Base-by-base conservation (phyloP, 92 coral and sea anemone genomes). In the Blastomussa wellsi region DNA sequence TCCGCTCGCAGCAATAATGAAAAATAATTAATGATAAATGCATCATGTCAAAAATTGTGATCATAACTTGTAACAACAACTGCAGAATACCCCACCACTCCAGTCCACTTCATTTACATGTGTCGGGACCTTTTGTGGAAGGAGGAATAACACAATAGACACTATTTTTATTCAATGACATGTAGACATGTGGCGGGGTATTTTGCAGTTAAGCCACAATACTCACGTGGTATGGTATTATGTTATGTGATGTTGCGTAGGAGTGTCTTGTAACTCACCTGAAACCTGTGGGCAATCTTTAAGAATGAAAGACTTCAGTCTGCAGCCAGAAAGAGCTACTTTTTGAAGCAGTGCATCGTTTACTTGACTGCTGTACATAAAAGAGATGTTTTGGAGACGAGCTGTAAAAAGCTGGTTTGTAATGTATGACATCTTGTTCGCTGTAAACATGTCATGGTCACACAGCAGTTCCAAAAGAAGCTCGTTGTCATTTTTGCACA, bases 361-460 rank as follows among this genome's bases (percentile, higher is more conserved):
- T 35, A 94, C 84, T 68, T 94, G 97, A 38, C 81, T 78, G 47
- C 88, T 91, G 80, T 94, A 82, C 49, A 74, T 48, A 41, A 94
- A 89, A 35, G 97, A 74, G 57, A 92, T 81, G 74, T 81, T 79
- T 81, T 82, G 82, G 14, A 94, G 82, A 48, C 83, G 93, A 26
- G 92, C 84, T 35, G 95, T 76, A 31, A 90, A 76, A 52, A 94
- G 77, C 75, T 94, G 88, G 51, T 85, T 84, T 14, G 92, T 89
- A 51, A 94, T 85, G 16, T 73, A 42, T 10, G 91, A 93, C 76
- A 94, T 62, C n/a, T 87, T 76, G 3, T 76, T 79, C 29, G 74
- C 87, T n/a, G 93, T 84, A 35, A 94, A 86, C 81, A 92, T 88
- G 74, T 94, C 97, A 77, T 94, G 97, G 67, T 94, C 95, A 67